phyloP scores from a whole-genome alignment of 2,113 vertebrate genomes.

The Pseudopodoces humilis region DNA sequence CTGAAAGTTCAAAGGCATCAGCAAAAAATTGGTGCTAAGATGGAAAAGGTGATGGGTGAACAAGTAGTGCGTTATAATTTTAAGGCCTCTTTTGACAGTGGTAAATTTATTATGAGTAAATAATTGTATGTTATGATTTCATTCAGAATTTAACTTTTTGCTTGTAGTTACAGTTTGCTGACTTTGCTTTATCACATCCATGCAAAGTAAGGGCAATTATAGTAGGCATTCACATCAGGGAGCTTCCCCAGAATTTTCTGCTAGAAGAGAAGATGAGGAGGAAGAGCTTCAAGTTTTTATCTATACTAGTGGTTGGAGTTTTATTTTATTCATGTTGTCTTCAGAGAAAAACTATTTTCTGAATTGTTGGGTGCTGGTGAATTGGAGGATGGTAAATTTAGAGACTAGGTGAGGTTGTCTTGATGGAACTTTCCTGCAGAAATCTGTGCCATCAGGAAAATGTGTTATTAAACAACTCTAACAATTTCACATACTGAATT shows the following conservation, averaged over 20 bases:
- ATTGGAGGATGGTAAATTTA: background rate
- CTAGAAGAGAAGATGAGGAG: background rate
- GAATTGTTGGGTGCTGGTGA: background rate
- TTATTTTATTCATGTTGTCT: background rate
- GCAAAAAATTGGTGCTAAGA: background rate
- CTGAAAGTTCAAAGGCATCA: background rate
- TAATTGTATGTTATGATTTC: background rate
- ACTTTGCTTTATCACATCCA: background rate
- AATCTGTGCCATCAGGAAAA: background rate
- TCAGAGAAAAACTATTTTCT: background rate
- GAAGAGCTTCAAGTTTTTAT: background rate
- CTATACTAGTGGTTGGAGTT: background rate
- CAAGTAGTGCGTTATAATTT: background rate
- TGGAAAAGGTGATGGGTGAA: background rate
- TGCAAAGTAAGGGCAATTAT: background rate
- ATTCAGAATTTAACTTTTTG: background rate
- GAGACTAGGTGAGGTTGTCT: background rate
- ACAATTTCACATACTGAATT: background rate
- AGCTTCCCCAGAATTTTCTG: background rate
- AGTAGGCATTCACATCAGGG: background rate
- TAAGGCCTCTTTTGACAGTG: background rate
- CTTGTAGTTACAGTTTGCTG: background rate
- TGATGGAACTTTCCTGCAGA: background rate
- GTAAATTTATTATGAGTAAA: background rate
- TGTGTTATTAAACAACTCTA: background rate